Evolutionary conservation across 2,113 vertebrate genomes (phyloP).

Genomic region (Dinomys branickii): DNA sequence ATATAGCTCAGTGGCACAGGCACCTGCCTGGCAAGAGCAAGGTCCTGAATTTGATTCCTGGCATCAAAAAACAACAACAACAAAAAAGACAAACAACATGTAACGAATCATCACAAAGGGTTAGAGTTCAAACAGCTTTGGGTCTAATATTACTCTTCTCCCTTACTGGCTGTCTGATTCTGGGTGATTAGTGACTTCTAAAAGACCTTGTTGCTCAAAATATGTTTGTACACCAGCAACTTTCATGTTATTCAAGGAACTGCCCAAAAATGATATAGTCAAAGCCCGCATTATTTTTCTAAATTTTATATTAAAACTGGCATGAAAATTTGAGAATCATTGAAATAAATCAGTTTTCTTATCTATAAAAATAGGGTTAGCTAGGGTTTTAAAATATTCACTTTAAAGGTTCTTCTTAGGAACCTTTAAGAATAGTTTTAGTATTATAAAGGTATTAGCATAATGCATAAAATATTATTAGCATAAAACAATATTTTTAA

Average conservation of each 20-base stretch:
- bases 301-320: background rate
- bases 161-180: background rate
- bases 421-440: background rate
- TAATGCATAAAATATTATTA: background rate
- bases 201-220: background rate
- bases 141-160: background rate
- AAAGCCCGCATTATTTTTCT: background rate
- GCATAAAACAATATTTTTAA: background rate
- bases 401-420: background rate
- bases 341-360: background rate
- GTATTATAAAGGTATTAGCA: background rate
- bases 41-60: too few species aligned
- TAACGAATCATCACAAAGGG: background rate
- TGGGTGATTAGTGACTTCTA: background rate
- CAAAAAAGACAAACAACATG: too few species aligned
- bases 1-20: too few species aligned
- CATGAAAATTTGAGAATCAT: background rate
- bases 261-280: background rate
- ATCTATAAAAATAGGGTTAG: background rate
- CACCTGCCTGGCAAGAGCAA: too few species aligned
- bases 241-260: background rate
- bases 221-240: background rate
- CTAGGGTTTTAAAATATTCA: background rate
- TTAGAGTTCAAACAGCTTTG: background rate
- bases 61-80: too few species aligned